Conservation (phyloP, 2,888 invertebrate genomes). For the Agrotis ipsilon region DNA sequence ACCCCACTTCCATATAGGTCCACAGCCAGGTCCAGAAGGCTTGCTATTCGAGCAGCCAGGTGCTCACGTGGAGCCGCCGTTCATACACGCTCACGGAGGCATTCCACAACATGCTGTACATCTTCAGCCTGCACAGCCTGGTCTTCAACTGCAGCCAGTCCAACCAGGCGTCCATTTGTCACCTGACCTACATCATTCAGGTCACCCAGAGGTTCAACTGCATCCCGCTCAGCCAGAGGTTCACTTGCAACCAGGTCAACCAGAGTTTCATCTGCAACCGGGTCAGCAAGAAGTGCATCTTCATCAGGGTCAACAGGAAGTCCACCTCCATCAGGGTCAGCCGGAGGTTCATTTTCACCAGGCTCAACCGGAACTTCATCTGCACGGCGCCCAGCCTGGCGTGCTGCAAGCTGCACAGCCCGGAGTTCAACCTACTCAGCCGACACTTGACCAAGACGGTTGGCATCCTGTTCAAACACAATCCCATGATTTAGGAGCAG, state of each 20-base stretch:
- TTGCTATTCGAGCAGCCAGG: slow-evolving; percentile 73
- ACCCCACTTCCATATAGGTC: slow-evolving; percentile 75
- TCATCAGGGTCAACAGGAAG: slow-evolving; percentile 55
- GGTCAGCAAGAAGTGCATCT: slow-evolving; percentile 30
- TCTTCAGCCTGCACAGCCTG: slow-evolving; percentile 60
- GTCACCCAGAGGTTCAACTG: slow-evolving; percentile 50
- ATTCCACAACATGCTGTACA: slow-evolving; percentile 63
- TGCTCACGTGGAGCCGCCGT: slow-evolving; percentile 70
- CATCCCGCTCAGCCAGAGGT: slow-evolving; percentile 49
- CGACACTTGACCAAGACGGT: slow-evolving; percentile 80
- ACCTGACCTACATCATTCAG: slow-evolving; percentile 57
- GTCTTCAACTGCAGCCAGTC: slow-evolving; percentile 60
- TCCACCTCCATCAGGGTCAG: slow-evolving; percentile 59
- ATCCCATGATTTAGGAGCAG: slow-evolving; percentile 71
- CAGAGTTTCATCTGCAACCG: slow-evolving; percentile 51
- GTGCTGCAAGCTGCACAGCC: slow-evolving; percentile 58
- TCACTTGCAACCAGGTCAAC: slow-evolving; percentile 54
- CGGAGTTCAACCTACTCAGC: slow-evolving; percentile 67
- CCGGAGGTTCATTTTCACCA: slow-evolving; percentile 69
- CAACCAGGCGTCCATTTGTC: slow-evolving; percentile 63
- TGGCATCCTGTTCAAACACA: slow-evolving; percentile 86
- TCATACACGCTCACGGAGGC: slow-evolving; percentile 68
- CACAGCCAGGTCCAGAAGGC: slow-evolving; percentile 70
- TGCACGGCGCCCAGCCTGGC: slow-evolving; percentile 67
- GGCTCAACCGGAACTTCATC: slow-evolving; percentile 65